A percentile compares a stretch with the other conserved stretches of the same genome.
phyloP scores from a whole-genome alignment of 1,140 invertebrate species.

The Drosophila fuyamai region DNA sequence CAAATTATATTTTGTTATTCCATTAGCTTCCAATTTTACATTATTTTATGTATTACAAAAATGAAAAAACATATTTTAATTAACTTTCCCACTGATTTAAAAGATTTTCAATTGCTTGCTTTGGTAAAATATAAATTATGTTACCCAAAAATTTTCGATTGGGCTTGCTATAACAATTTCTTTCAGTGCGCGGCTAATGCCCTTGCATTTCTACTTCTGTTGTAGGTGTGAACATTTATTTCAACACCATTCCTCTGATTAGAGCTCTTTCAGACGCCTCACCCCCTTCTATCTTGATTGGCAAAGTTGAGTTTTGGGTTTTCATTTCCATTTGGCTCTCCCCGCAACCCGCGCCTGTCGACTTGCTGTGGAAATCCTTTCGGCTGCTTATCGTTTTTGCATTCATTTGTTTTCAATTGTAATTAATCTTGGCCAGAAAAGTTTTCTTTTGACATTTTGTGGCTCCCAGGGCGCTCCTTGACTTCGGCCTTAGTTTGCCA shows the following conservation, averaged over 20 bases:
- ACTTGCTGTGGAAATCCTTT: conserved; percentile 64
- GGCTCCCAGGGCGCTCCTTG: conserved; percentile 53
- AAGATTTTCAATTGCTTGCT: too few species aligned
- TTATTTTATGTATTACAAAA: too few species aligned
- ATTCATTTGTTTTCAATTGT: conserved; percentile 84
- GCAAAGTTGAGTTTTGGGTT: conserved; percentile 66
- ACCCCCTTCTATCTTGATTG: conserved; percentile 64
- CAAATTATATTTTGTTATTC: too few species aligned
- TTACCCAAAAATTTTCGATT: too few species aligned
- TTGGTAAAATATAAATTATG: too few species aligned
- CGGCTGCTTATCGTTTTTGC: conserved; percentile 82
- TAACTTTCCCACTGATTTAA: background rate
- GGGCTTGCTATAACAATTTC: background rate
- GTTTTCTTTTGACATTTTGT: conserved; percentile 81
- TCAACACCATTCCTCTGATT: conserved; percentile 56
- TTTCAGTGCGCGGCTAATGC: conserved; percentile 13
- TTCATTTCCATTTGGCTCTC: conserved; percentile 37
- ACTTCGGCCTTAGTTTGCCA: conserved; percentile 37
- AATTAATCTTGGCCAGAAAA: conserved; percentile 79
- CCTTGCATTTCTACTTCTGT: conserved; percentile 23
- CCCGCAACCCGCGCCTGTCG: background rate
- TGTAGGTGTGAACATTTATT: conserved; percentile 76
- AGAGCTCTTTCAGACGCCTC: conserved; percentile 22
- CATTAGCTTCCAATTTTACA: too few species aligned
- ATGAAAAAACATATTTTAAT: background rate